Conservation (phyloP, 2,888 invertebrate genomes). For the Napeogenes sylphis region DNA sequence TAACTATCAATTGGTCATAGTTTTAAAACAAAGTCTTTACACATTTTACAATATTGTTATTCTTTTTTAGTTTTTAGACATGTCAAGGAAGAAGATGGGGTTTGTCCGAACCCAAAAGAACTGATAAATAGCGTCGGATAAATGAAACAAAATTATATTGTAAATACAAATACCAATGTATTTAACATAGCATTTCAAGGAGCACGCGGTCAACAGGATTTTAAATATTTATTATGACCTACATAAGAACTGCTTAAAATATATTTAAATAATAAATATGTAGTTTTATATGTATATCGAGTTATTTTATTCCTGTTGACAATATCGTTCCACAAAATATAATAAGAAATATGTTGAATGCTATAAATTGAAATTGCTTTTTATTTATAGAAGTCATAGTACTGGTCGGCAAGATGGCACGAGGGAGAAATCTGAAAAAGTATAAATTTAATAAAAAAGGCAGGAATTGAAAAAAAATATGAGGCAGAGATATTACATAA, state of each 20-base stretch:
- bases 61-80: constrained; percentile 60
- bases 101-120: constrained; percentile 60
- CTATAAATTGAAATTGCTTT: not conserved
- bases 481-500: too few relatives aligned
- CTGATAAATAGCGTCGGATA: constrained; percentile 45
- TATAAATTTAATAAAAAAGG: constrained; percentile 2
- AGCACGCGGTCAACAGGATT: not conserved
- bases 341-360: too few relatives aligned
- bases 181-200: not conserved
- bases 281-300: not conserved
- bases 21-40: not conserved
- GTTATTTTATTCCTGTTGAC: constrained; percentile 1
- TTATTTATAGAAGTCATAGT: constrained; percentile 12
- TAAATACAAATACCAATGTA: constrained; percentile 1
- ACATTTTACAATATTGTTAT: not conserved
- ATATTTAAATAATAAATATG: not conserved
- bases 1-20: not conserved
- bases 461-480: not conserved
- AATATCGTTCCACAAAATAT: too few relatives aligned
- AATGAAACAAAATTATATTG: constrained; percentile 12
- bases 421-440: constrained; percentile 54
- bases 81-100: constrained; percentile 61
- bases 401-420: constrained; percentile 44
- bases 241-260: not conserved
- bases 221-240: not conserved